Evolutionary conservation across 1,140 invertebrate genomes (phyloP), one percentile per base, ranked within the genome.

Genomic region (Brachionus manjavacas): DNA sequence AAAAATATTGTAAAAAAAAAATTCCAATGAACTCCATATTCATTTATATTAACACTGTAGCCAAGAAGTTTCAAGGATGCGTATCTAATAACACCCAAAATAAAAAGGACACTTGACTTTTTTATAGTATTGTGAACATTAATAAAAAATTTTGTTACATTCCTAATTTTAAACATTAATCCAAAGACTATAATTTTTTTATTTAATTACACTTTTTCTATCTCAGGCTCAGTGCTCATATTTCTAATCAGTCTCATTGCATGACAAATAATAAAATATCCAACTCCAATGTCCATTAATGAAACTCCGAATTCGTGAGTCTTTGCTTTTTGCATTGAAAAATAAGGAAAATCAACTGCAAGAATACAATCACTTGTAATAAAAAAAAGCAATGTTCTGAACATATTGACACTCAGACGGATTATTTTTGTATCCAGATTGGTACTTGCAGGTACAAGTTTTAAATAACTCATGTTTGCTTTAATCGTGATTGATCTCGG

Each of bases 251-350:
- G 25, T 55, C 74, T 11, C 39, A 96, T 90, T 1, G 93, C 95
- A 92, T 95, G 96, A 8, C 93, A 91, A n/a, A 95, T 90, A 12
- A 97, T 91, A 91, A 95, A 98, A 41, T 94, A 88, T 0, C 95
- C 96, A 14, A 98, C 96, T 23, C 96, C 96, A 46, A 93, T 91
- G 88, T 99, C 96, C 97, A 99, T 99, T n/a, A 96, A 88, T 87
- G 95, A 93, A 86, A 93, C 95, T 1, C 96, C 96, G 91, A 91
- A 96, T 0, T 88, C 92, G 87, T 94, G 93, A 8, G 94, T 95
- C 90, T 99, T 98, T 0, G 93, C 94, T 46, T 78, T 35, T 23
- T 46, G 4, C 41, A 25, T 28, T 78, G n/a, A 43, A 31, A 78
- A 78, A 41, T n/a, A 28, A 7, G 23, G 31, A 78, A 78, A 78